phyloP scores from a whole-genome alignment of 2,888 invertebrate species.

The Ferdinandea cuprea region DNA sequence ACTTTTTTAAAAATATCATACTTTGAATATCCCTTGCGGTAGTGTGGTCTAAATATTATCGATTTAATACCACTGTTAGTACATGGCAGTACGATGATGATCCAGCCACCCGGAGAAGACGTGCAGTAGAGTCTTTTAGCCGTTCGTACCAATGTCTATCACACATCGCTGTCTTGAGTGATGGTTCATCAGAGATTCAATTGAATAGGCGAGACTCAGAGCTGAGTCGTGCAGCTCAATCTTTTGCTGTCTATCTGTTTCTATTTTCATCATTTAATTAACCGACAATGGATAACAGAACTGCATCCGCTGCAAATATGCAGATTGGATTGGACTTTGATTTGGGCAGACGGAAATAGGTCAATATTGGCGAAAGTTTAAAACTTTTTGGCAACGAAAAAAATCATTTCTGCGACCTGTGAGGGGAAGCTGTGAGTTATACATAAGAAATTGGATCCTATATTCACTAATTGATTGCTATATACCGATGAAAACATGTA shows the following conservation, averaged over 20 bases:
- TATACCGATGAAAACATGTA: no score
- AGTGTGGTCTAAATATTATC: no score
- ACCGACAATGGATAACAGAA: constrained; percentile 21
- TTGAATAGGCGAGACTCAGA: constrained; percentile 6
- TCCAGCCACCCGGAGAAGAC: constrained; percentile 25
- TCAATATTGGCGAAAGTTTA: constrained; percentile 45
- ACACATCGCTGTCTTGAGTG: constrained; percentile 21
- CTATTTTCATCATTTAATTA: constrained; percentile 46
- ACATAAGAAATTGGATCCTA: no score
- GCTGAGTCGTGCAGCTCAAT: constrained; percentile 34
- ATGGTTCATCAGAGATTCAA: constrained; percentile 39
- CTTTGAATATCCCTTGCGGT: no score
- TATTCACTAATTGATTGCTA: no score
- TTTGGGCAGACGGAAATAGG: constrained; percentile 1
- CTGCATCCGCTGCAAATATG: constrained; percentile 20
- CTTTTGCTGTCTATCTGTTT: constrained; percentile 39
- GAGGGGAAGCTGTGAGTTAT: no score
- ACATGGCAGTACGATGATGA: no score
- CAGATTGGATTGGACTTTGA: constrained; percentile 27
- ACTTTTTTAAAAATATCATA: no score
- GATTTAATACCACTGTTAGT: no score
- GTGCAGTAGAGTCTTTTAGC: not conserved
- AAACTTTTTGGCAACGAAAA: not conserved
- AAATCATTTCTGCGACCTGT: not conserved
- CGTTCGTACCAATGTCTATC: no score